A percentile compares a stretch with the other conserved stretches of the same genome.
Conservation (phyloP, 2,888 invertebrate genomes). For the Pollenia labialis region DNA sequence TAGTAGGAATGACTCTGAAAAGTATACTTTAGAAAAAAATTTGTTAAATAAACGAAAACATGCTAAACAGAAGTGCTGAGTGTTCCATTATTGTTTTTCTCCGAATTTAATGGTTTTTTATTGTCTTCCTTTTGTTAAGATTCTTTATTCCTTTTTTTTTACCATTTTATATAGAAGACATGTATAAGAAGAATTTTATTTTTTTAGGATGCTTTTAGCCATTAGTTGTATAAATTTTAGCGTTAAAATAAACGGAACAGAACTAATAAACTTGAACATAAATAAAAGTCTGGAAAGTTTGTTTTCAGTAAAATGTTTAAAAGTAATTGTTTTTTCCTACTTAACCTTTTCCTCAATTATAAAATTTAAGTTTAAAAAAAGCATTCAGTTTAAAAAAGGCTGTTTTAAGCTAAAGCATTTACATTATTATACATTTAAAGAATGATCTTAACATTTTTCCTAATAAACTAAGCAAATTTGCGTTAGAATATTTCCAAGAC, state of each 20-base stretch:
- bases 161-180: constrained; percentile 57
- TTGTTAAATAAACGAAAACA: neutral
- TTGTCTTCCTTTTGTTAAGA: constrained; percentile 43
- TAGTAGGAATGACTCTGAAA: constrained; percentile 3
- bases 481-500: no score
- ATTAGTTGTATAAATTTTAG: constrained; percentile 32
- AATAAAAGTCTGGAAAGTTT: constrained; percentile 42
- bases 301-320: neutral
- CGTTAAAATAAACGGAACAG: neutral
- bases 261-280: constrained; percentile 16
- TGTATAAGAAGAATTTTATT: constrained; percentile 14
- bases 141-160: constrained; percentile 18
- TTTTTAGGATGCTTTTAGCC: constrained; percentile 37
- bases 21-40: constrained; percentile 47
- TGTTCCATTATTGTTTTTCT: neutral
- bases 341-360: neutral
- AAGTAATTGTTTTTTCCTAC: neutral
- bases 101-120: constrained; percentile 51
- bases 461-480: no score
- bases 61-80: constrained; percentile 37
- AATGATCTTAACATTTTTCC: no score
- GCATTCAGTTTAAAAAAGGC: constrained; percentile 8
- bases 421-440: no score
- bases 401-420: no score
- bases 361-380: neutral